Conservation (phyloP, 2,113 vertebrate species). For the Alectura lathami region DNA sequence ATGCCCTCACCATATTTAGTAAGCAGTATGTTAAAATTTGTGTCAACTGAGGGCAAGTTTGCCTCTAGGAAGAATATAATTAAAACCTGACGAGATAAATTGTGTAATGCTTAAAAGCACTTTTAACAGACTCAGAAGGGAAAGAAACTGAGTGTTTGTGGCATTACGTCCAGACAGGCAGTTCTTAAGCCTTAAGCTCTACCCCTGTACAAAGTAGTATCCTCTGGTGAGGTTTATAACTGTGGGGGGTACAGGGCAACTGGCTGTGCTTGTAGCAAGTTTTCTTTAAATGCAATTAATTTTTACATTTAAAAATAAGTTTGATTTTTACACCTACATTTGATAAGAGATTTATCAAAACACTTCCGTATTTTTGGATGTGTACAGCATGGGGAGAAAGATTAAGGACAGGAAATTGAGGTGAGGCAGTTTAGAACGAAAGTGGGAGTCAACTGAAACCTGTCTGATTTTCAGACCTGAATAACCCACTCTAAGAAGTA, state of each 20-base stretch:
- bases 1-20: conserved; percentile 18
- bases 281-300: not conserved
- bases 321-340: not conserved
- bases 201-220: not conserved
- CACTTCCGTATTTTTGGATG: not conserved
- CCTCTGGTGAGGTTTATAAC: not conserved
- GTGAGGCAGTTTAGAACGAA: not conserved
- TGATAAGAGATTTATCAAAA: not conserved
- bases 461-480: not conserved
- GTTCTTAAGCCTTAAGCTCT: not conserved
- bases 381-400: not conserved
- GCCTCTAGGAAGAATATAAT: conserved; percentile 28
- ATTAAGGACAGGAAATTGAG: not conserved
- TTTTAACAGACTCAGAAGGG: not conserved
- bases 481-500: not conserved
- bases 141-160: not conserved
- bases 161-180: not conserved
- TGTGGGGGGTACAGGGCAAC: not conserved
- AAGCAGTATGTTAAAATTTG: conserved; percentile 45
- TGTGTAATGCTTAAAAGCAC: conserved; percentile 49
- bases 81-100: conserved; percentile 60
- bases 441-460: not conserved
- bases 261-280: not conserved
- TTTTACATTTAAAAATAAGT: not conserved
- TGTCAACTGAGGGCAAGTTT: conserved; percentile 48